Conservation (phyloP, 1,140 invertebrate species). For the Lineus longissimus region DNA sequence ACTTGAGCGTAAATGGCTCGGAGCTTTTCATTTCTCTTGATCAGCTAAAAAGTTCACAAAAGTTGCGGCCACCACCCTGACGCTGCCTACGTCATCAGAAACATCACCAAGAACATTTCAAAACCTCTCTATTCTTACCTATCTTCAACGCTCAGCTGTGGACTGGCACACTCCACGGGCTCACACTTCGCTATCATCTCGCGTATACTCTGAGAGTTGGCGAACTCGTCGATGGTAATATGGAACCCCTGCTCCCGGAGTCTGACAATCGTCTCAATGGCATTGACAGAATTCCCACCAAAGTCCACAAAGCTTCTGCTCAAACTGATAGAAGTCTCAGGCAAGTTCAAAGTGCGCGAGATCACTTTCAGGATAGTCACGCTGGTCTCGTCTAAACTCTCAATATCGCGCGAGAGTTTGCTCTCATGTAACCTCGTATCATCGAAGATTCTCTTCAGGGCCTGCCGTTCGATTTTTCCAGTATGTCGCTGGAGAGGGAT, state of each 20-base stretch:
- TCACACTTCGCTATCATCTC: slow-evolving; percentile 9
- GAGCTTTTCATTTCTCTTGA: too few species aligned
- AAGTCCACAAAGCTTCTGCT: slow-evolving; percentile 73
- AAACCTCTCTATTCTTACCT: background rate
- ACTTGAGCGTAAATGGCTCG: too few species aligned
- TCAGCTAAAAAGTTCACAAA: too few species aligned
- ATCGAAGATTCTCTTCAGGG: slow-evolving; percentile 54
- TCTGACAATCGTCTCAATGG: slow-evolving; percentile 73
- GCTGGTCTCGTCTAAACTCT: slow-evolving; percentile 76
- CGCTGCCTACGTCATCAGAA: too few species aligned
- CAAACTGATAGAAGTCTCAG: slow-evolving; percentile 43
- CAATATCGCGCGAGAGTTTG: slow-evolving; percentile 57
- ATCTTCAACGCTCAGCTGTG: background rate
- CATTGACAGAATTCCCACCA: slow-evolving; percentile 82
- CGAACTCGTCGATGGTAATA: slow-evolving; percentile 51
- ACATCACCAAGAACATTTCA: too few species aligned
- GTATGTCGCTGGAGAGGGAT: slow-evolving; percentile 61
- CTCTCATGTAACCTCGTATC: background rate
- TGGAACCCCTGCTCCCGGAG: slow-evolving; percentile 72
- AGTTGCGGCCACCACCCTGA: too few species aligned
- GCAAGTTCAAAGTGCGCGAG: slow-evolving; percentile 35
- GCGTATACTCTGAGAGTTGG: background rate
- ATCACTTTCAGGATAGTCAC: slow-evolving; percentile 66
- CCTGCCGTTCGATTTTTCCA: background rate
- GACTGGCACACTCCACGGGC: slow-evolving; percentile 3